Evolutionary conservation across 2,113 vertebrate species (phyloP).

Genomic region (Zeus faber): DNA sequence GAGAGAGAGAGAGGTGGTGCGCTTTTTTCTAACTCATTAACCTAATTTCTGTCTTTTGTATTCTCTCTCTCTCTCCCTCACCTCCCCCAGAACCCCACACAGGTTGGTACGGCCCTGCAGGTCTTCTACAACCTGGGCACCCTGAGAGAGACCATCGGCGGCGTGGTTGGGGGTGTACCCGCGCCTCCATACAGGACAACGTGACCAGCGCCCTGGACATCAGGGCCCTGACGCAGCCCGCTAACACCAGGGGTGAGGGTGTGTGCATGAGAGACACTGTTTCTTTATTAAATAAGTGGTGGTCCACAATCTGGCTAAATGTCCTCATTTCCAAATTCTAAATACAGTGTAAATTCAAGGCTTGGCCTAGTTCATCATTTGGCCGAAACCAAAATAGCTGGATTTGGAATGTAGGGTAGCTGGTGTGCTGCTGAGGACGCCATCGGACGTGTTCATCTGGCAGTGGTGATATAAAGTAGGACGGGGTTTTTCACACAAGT

Average conservation of each 20-base stretch:
- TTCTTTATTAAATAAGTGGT: neutral
- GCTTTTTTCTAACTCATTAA: constrained; percentile 17
- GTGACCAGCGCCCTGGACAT: constrained; percentile 87
- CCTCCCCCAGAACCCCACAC: constrained; percentile 86
- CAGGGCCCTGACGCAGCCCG: constrained; percentile 87
- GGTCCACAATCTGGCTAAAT: neutral
- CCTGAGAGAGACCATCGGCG: constrained; percentile 83
- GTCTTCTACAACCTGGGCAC: constrained; percentile 94
- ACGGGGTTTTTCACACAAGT: too few relatives aligned
- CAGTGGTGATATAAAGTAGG: too few relatives aligned
- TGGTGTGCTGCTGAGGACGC: too few relatives aligned
- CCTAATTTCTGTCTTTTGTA: neutral
- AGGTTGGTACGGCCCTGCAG: constrained; percentile 95
- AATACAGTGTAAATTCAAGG: neutral
- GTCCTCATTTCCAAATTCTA: neutral
- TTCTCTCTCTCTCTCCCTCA: neutral
- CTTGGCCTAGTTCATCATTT: constrained; percentile 4
- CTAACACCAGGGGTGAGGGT: constrained; percentile 79
- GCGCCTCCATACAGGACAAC: constrained; percentile 82
- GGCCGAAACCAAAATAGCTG: neutral
- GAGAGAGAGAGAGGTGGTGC: too few relatives aligned
- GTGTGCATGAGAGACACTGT: neutral
- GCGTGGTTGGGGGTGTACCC: constrained; percentile 87
- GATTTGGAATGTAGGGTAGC: too few relatives aligned
- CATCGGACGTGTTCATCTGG: too few relatives aligned